A percentile compares a stretch with the other conserved stretches of the same genome.
phyloP scores from a whole-genome alignment of 2,113 vertebrate genomes.

The Manacus vitellinus region DNA sequence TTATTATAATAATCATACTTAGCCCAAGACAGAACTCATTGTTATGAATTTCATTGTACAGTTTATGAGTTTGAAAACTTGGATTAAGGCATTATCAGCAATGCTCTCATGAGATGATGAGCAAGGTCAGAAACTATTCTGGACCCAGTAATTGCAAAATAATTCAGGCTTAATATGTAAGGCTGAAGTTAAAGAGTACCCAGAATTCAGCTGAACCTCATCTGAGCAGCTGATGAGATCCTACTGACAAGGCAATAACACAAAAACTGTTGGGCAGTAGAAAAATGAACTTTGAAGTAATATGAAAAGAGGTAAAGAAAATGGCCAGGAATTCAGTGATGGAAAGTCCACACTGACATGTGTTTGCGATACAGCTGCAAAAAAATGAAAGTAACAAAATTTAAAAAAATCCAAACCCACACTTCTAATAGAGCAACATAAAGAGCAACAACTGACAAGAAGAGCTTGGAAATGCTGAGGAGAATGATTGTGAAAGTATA shows the following conservation, averaged over 20 bases:
- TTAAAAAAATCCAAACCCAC: accelerated
- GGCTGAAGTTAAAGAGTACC: background rate
- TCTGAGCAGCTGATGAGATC: background rate
- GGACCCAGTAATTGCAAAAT: background rate
- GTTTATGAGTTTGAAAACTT: background rate
- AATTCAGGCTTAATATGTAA: background rate
- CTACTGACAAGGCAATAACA: background rate
- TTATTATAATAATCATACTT: background rate
- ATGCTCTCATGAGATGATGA: background rate
- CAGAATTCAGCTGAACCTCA: background rate
- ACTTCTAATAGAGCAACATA: background rate
- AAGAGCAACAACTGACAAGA: background rate
- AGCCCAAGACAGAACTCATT: background rate
- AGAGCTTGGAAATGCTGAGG: background rate
- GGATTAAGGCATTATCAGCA: background rate
- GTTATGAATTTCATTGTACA: slow-evolving; percentile 14
- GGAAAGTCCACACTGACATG: background rate
- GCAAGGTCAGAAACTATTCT: slow-evolving; percentile 41
- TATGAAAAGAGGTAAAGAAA: background rate
- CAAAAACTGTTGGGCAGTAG: background rate
- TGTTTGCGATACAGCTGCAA: background rate
- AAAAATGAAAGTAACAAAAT: background rate
- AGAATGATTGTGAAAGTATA: background rate
- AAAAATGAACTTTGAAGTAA: slow-evolving; percentile 17
- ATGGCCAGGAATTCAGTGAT: background rate